A percentile compares a stretch with the other conserved stretches of the same genome.
These are phyloP conservation scores for Chromis chromis DNA, from an alignment of 2,797 vertebrate genomes.

Conservation along the genomic window DNA sequence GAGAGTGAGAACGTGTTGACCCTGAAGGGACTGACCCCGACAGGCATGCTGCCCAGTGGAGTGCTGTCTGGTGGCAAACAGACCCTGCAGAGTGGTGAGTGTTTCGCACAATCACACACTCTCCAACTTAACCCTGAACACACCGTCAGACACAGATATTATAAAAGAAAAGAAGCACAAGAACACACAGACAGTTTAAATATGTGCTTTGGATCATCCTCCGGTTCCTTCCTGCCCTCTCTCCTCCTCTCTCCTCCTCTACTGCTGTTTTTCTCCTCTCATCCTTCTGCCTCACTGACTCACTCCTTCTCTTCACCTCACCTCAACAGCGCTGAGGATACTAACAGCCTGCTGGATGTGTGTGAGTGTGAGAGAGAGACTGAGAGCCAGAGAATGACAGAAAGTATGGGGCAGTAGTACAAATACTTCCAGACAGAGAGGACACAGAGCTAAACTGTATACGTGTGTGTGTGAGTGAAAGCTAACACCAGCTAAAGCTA, in stretches of 20 bases:
- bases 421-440: background rate
- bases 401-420: background rate
- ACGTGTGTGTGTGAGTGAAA: slow-evolving; percentile 5
- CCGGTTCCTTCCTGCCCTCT: slow-evolving; percentile 31
- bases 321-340: slow-evolving; percentile 68
- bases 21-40: slow-evolving; percentile 88
- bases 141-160: slow-evolving; percentile 11
- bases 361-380: slow-evolving; percentile 16
- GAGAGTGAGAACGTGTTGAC: slow-evolving; percentile 90
- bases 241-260: slow-evolving; percentile 43
- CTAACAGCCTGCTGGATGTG: slow-evolving; percentile 74
- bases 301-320: slow-evolving; percentile 66
- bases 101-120: slow-evolving; percentile 29
- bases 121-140: slow-evolving; percentile 21
- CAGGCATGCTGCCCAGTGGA: slow-evolving; percentile 88
- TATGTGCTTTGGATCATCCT: slow-evolving; percentile 49
- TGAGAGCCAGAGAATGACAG: slow-evolving; percentile 9
- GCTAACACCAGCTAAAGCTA: slow-evolving; percentile 67
- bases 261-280: slow-evolving; percentile 54
- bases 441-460: slow-evolving; percentile 4
- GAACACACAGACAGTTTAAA: slow-evolving; percentile 33
- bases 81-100: slow-evolving; percentile 88
- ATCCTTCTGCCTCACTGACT: slow-evolving; percentile 57
- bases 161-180: slow-evolving; percentile 31
- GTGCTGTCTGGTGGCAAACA: slow-evolving; percentile 88